Percentiles rank a stretch among this genome's conserved stretches.
Conservation (phyloP, 2,888 invertebrate species). For the Merodon equestris region DNA sequence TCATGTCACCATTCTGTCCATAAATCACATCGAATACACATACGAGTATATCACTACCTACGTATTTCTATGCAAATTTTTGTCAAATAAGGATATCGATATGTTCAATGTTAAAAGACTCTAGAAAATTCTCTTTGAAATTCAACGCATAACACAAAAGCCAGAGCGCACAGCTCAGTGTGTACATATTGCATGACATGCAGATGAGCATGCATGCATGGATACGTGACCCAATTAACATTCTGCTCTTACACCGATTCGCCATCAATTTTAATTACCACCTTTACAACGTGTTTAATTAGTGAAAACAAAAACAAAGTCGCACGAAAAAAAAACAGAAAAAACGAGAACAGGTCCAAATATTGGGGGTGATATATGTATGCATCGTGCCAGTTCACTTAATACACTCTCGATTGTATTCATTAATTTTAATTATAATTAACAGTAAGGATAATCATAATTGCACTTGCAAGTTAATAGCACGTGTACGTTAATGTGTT, state of each 20-base stretch:
- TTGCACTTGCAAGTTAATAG: constrained; percentile 5
- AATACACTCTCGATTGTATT: constrained; percentile 43
- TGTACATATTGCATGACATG: constrained; percentile 8
- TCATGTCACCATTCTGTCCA: too few species aligned
- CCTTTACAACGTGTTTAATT: constrained; percentile 48
- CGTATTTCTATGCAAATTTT: too few species aligned
- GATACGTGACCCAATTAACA: constrained; percentile 57
- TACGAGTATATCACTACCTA: too few species aligned
- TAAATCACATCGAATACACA: too few species aligned
- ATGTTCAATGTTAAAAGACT: constrained; percentile 2
- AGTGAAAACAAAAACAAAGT: constrained; percentile 16
- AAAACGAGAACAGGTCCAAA: not conserved
- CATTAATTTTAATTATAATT: constrained; percentile 56
- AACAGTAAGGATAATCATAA: constrained; percentile 48
- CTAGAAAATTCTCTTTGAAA: constrained; percentile 10
- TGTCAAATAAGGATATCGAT: constrained; percentile 14
- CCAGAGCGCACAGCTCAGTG: not conserved
- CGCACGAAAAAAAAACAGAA: constrained; percentile 4
- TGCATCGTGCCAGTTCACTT: constrained; percentile 33
- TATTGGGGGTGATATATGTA: constrained; percentile 19
- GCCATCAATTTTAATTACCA: constrained; percentile 63
- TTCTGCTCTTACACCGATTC: constrained; percentile 54
- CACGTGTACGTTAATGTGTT: not conserved
- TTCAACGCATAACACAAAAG: constrained; percentile 16
- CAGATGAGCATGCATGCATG: constrained; percentile 19